A percentile compares a stretch with the other conserved stretches of the same genome.
Evolutionary conservation across 2,888 invertebrate genomes (phyloP).

Genomic region (Kuschelorhynchus macadamiae): DNA sequence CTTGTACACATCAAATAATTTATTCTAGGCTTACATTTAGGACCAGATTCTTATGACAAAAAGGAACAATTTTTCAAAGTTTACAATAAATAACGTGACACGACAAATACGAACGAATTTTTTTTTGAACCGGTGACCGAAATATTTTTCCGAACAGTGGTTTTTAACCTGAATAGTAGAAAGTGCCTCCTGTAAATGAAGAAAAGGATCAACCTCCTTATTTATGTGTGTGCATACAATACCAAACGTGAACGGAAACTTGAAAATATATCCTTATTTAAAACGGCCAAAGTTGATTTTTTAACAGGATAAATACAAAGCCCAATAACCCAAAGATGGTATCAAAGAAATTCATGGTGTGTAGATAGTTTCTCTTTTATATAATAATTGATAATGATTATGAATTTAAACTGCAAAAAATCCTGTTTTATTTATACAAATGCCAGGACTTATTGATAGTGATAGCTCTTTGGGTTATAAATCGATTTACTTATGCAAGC

Average conservation of each 20-base stretch:
- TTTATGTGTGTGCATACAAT: conserved; percentile 69
- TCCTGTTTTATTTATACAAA: no score
- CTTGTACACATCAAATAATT: conserved; percentile 33
- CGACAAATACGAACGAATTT: conserved; percentile 26
- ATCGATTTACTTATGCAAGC: no score
- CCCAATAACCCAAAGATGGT: conserved; percentile 19
- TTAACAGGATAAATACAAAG: conserved; percentile 24
- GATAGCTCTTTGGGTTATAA: no score
- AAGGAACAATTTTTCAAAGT: conserved; percentile 34
- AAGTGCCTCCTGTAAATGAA: conserved; percentile 66
- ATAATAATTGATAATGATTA: no score
- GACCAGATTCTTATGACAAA: conserved; percentile 35
- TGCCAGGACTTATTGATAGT: no score
- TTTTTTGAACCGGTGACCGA: conserved; percentile 73
- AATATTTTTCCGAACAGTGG: conserved; percentile 70
- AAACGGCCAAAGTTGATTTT: conserved; percentile 45
- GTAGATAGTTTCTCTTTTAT: no score
- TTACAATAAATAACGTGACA: conserved; percentile 13
- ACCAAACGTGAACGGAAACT: conserved; percentile 64
- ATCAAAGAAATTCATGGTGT: no score
- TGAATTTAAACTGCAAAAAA: no score
- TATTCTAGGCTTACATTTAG: conserved; percentile 43
- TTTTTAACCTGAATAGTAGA: conserved; percentile 64
- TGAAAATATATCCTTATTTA: conserved; percentile 29
- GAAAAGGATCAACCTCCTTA: conserved; percentile 63